Base-by-base conservation (phyloP, 2,888 invertebrate genomes). In the Pyrgus malvae region DNA sequence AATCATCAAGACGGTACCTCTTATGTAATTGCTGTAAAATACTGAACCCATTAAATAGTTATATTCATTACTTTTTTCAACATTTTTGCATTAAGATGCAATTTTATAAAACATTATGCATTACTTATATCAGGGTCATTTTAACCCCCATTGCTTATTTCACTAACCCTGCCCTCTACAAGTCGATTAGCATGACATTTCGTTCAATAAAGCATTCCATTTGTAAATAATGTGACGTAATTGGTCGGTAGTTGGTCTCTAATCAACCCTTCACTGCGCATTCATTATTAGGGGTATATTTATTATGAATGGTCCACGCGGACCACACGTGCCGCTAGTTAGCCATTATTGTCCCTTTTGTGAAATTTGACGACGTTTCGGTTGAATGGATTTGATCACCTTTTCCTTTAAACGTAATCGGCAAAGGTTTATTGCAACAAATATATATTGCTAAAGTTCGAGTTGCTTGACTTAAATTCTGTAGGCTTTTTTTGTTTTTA, bases 211-310 rank as follows among this genome's bases (percentile, higher is more conserved):
- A 61, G 62, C 60, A 61, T 61, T 66, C 61, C 61, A 66, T 65
- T 63, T 61, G 53, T 56, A 61, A 63, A 66, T 67, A 65, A 66
- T 65, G 61, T 54, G 46, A 42, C 27, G 64, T 64, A 68, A 68
- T 68, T 69, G 68, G 63, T 55, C 56, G 55, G 57, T 46, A 54
- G 46, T 54, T 46, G 46, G 54, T 46, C 54, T 46, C 54, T 54
- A 54, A 55, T 48, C 54, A 57, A 54, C 55, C 55, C 55, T 44
- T 55, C 48, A 48, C 25, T 35, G 40, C 54, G 29, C 45, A 23
- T 53, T 57, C 57, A 57, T 63, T 58, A 61, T 63, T 58, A 57
- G 56, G 57, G 48, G 55, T 51, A 54, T 62, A 56, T 60, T 59
- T 58, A 60, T 60, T 62, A 50, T 62, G 51, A 61, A 60, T 57